These are phyloP conservation scores for Thaumatotibia leucotreta DNA, from an alignment of 1,140 invertebrate genomes.

Conservation along the genomic window DNA sequence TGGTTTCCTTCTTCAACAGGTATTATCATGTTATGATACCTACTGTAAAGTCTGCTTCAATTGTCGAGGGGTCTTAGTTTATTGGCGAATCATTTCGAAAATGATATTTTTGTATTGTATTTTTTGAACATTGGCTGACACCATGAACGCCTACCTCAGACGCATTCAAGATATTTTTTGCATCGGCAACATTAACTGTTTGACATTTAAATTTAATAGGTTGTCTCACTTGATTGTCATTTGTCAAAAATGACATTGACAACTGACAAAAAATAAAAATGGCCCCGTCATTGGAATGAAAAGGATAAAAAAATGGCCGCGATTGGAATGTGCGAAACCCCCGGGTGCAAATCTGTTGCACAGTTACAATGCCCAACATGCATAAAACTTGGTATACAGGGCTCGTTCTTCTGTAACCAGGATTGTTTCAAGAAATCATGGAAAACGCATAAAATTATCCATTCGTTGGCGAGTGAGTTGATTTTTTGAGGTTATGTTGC, in stretches of 20 bases:
- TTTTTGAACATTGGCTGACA: no score
- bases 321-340: constrained; percentile 84
- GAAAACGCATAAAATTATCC: constrained; percentile 94
- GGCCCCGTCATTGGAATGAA: constrained; percentile 5
- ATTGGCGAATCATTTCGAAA: no score
- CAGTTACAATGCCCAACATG: constrained; percentile 97
- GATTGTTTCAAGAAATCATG: constrained; percentile 95
- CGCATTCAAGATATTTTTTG: not conserved
- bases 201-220: not conserved
- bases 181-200: not conserved
- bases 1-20: not conserved
- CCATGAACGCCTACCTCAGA: no score
- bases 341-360: constrained; percentile 87
- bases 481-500: constrained; percentile 66
- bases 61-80: no score
- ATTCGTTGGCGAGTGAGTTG: constrained; percentile 90
- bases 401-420: constrained; percentile 97
- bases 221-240: not conserved
- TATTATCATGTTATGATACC: not conserved
- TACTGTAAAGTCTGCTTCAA: no score
- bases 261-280: constrained; percentile 17
- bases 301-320: constrained; percentile 67
- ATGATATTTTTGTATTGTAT: no score
- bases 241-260: constrained; percentile 4
- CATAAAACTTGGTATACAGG: constrained; percentile 94